Conservation (phyloP, 2,113 vertebrate genomes). For the Psilopogon haemacephalus region DNA sequence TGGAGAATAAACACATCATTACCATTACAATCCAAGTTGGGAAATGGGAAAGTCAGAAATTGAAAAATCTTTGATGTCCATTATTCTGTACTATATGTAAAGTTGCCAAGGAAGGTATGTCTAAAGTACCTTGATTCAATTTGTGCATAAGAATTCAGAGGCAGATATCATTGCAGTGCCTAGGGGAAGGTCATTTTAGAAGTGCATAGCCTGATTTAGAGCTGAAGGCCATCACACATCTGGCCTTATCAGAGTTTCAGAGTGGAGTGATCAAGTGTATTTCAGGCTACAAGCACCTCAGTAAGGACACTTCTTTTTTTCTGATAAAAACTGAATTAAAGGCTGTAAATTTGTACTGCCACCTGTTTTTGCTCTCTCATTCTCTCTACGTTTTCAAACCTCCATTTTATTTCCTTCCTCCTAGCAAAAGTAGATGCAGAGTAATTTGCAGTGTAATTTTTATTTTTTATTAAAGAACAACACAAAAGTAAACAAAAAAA, state of each 20-base stretch:
- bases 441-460: neutral
- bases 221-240: constrained; percentile 36
- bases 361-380: neutral
- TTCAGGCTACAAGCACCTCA: constrained; percentile 30
- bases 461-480: neutral
- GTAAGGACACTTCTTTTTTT: neutral
- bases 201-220: constrained; percentile 32
- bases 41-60: neutral
- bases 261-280: constrained; percentile 16
- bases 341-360: neutral
- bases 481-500: neutral
- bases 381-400: neutral
- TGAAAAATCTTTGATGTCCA: neutral
- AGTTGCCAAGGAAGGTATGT: neutral
- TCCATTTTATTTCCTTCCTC: neutral
- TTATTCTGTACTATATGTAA: neutral
- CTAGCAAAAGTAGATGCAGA: neutral
- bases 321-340: constrained; percentile 9
- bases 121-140: neutral
- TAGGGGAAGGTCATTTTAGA: constrained; percentile 47
- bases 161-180: neutral
- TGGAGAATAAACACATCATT: constrained; percentile 20
- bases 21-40: neutral
- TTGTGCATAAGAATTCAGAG: neutral
- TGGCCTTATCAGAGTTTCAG: constrained; percentile 28